phyloP scores from a whole-genome alignment of 2,113 vertebrate genomes.

The Lepidothrix coronata region DNA sequence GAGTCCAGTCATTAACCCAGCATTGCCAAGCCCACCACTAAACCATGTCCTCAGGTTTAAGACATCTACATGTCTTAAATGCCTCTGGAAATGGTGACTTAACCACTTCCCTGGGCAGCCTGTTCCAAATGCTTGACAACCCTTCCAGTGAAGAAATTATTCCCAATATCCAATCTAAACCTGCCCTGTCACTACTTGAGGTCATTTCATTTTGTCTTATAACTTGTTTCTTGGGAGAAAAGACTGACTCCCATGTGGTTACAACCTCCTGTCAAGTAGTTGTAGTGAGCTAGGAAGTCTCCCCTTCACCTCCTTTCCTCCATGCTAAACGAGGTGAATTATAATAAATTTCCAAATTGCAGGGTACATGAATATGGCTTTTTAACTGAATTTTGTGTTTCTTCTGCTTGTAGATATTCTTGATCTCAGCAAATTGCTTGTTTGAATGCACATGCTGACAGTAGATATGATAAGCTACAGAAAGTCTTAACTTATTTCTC shows the following conservation, averaged over 20 bases:
- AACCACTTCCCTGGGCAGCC: not conserved
- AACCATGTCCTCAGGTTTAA: not conserved
- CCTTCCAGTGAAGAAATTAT: not conserved
- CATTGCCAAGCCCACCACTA: not conserved
- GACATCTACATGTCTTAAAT: not conserved
- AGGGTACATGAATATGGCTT: not conserved
- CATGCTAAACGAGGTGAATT: not conserved
- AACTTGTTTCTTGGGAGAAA: not conserved
- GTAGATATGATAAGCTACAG: not conserved
- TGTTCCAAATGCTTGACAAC: not conserved
- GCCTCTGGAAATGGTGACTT: not conserved
- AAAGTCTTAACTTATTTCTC: not conserved
- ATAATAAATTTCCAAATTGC: not conserved
- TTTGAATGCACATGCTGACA: not conserved
- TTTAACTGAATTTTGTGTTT: not conserved
- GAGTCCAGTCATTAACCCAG: not conserved
- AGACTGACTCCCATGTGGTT: rapidly evolving
- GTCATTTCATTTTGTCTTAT: not conserved
- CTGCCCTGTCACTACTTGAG: not conserved
- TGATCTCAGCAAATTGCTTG: not conserved
- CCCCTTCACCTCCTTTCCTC: rapidly evolving
- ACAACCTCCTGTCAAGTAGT: too few relatives aligned
- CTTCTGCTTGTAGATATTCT: not conserved
- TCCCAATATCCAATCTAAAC: not conserved
- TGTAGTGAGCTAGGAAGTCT: not conserved